These are phyloP conservation scores for Aythya baeri DNA, from an alignment of 2,113 vertebrate species.

Conservation along the genomic window DNA sequence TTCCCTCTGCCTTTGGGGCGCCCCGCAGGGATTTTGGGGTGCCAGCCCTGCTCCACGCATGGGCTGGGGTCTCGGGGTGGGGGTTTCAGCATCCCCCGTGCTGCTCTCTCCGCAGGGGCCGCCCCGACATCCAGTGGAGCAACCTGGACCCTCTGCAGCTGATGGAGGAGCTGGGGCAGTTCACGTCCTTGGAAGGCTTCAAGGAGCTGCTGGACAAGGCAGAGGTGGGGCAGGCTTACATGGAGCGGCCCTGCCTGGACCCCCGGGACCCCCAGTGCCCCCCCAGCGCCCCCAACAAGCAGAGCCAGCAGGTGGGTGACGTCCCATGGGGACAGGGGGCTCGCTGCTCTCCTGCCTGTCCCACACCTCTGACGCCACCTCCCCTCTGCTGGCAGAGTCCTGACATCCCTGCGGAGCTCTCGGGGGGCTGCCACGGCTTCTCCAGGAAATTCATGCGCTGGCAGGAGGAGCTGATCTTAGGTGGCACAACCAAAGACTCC, in stretches of 20 bases:
- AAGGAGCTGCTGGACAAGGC: slow-evolving; percentile 97
- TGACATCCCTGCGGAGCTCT: slow-evolving; percentile 84
- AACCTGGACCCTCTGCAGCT: slow-evolving; percentile 95
- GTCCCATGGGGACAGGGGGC: fast-evolving
- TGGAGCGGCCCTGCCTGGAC: slow-evolving; percentile 93
- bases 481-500: slow-evolving; percentile 85
- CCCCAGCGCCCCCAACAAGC: slow-evolving; percentile 90
- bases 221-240: slow-evolving; percentile 96
- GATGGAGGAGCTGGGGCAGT: slow-evolving; percentile 94
- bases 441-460: slow-evolving; percentile 99
- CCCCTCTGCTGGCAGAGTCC: slow-evolving; percentile 77
- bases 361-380: background rate
- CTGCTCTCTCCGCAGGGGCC: slow-evolving; percentile 81
- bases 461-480: slow-evolving; percentile 97
- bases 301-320: slow-evolving; percentile 74
- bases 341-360: background rate
- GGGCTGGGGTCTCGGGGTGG: background rate
- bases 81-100: background rate
- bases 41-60: background rate
- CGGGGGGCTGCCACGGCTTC: slow-evolving; percentile 94
- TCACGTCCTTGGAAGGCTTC: slow-evolving; percentile 93
- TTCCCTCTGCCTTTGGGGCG: fast-evolving
- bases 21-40: background rate
- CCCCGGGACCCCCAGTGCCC: slow-evolving; percentile 91
- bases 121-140: slow-evolving; percentile 97